phyloP scores from a whole-genome alignment of 2,888 invertebrate species.

The Phymatocera aterrima region DNA sequence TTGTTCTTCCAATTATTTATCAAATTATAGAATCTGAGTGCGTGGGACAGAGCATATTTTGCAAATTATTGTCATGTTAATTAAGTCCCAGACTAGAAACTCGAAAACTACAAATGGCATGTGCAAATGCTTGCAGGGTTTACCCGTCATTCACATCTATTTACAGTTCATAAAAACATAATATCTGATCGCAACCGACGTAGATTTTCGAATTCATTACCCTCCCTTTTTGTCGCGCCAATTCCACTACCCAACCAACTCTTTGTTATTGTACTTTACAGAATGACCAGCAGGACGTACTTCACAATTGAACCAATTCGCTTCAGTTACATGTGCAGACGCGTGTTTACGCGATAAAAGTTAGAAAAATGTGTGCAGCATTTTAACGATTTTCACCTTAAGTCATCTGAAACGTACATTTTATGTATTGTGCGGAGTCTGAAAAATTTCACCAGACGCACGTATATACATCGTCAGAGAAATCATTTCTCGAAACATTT shows the following conservation, averaged over 20 bases:
- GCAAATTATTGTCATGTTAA: neutral
- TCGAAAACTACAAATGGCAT: too few relatives aligned
- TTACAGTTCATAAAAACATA: neutral
- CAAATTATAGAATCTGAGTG: too few relatives aligned
- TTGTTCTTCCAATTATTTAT: too few relatives aligned
- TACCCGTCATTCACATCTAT: neutral
- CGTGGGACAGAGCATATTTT: too few relatives aligned
- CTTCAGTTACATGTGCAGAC: constrained; percentile 13
- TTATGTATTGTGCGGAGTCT: neutral
- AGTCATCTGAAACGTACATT: neutral
- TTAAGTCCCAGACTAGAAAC: too few relatives aligned
- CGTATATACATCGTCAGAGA: neutral
- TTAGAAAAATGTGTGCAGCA: neutral
- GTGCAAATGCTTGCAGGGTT: neutral
- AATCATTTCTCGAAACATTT: neutral
- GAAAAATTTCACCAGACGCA: neutral
- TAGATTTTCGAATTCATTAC: constrained; percentile 10
- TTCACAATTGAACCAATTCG: constrained; percentile 10
- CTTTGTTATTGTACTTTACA: constrained; percentile 4
- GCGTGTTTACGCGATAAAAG: constrained; percentile 25
- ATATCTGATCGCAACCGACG: neutral
- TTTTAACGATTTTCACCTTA: neutral
- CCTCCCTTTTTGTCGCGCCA: neutral
- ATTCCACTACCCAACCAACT: neutral
- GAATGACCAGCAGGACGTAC: constrained; percentile 12